Evolutionary conservation across 2,797 vertebrate species (phyloP), one percentile per base, ranked within the genome.

Genomic region (Ficedula albicollis): DNA sequence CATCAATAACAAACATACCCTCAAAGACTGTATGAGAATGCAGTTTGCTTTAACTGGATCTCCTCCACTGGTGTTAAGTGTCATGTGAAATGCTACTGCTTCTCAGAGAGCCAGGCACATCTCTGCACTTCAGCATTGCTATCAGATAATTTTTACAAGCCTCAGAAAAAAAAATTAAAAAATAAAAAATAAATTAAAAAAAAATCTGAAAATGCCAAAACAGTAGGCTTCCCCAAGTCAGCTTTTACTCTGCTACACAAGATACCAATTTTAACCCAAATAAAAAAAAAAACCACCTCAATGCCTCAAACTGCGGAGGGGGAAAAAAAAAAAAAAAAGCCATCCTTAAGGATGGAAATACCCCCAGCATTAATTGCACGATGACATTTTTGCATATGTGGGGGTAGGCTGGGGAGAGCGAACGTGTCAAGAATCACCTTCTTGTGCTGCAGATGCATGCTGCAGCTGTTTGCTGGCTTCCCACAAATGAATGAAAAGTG

Each of bases 401-500:
- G 43, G 51, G 68, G 44, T 54, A n/a, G 51, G 64, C 26, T 44
- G 68, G 84, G 60, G 58, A 76, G 52, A 68, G 15, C 6, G 44
- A 79, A 87, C 43, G 20, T 64, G 58, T 56, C 30, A 77, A 87
- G 90, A 84, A 74, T 84, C 88, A 94, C 94, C 96, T 93, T 90
- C 90, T 79, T 26, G 5, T 18, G 43, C 12, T 93, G 87, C 85
- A 95, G 96, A 95, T 94, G 93, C 85, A 68, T 41, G 76, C 93
- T 66, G 91, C 75, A 91, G 95, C 95, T 93, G 94, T 96, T 94
- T 95, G 94, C 93, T 60, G 72, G n/a, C 90, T 96, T 90, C 56
- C 64, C 19, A 72, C 82, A 70, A 95, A 96, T 95, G 96, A 95
- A 96, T 94, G 94, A 92, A 90, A 97, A 96, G 94, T 95, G 96